Percentiles rank a stretch among this genome's conserved stretches.
Evolutionary conservation across 37 sponge, comb jelly and placozoan genomes (phyloP).

Genomic region (Petrosia ficiformis): DNA sequence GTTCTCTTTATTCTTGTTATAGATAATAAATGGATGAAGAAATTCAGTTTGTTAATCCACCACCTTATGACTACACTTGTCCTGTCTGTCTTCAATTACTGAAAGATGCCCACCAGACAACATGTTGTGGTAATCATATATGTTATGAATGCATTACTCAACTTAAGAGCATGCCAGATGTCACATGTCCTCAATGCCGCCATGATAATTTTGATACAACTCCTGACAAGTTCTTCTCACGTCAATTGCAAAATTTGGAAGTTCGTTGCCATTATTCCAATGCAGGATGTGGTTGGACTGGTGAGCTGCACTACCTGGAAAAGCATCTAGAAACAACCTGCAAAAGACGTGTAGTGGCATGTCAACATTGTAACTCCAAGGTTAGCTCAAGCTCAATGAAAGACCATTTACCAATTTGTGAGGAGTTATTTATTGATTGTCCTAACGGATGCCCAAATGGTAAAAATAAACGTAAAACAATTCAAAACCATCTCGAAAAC

Average conservation of each 20-base stretch:
- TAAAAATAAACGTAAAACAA: background rate
- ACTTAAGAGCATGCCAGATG: too few relatives aligned
- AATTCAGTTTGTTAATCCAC: background rate
- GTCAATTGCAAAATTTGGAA: background rate
- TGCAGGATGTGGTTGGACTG: background rate
- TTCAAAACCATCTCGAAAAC: background rate
- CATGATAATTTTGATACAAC: background rate
- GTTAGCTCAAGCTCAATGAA: too few relatives aligned
- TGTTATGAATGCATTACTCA: too few relatives aligned
- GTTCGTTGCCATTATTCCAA: constrained; percentile 1
- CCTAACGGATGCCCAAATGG: background rate
- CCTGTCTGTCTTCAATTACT: background rate
- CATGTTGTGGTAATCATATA: too few relatives aligned
- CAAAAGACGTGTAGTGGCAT: background rate
- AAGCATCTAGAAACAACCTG: background rate
- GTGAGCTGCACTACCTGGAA: background rate
- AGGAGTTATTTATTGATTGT: too few relatives aligned
- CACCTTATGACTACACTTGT: background rate
- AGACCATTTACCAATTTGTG: too few relatives aligned
- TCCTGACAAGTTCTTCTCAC: background rate
- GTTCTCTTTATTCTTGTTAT: background rate
- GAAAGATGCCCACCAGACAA: background rate
- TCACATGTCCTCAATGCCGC: background rate
- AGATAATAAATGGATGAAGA: background rate
- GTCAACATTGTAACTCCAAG: too few relatives aligned